These are phyloP conservation scores for Philaethria dido DNA, from an alignment of 2,888 invertebrate species.

Conservation along the genomic window DNA sequence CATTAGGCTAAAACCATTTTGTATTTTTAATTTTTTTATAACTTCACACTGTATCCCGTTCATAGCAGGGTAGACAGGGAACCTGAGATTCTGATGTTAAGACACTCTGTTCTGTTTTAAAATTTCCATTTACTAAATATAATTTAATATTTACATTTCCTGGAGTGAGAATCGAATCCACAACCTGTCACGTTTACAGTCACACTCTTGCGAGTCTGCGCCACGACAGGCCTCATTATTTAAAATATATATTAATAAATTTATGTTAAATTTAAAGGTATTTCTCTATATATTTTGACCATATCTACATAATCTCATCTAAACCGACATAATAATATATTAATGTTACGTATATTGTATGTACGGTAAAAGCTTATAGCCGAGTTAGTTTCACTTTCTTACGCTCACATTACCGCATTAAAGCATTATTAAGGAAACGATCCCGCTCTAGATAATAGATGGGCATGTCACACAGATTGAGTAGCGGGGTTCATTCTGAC, in stretches of 20 bases:
- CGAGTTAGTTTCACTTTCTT: constrained; percentile 39
- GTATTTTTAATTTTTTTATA: too few relatives aligned
- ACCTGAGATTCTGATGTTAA: too few relatives aligned
- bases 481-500: constrained; percentile 50
- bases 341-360: constrained; percentile 3
- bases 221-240: too few relatives aligned
- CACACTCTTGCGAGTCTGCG: too few relatives aligned
- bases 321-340: constrained; percentile 1
- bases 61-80: too few relatives aligned
- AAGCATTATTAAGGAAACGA: constrained; percentile 44
- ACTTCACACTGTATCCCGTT: too few relatives aligned
- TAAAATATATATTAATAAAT: too few relatives aligned
- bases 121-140: too few relatives aligned
- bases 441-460: constrained; percentile 45
- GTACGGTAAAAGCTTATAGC: constrained; percentile 19
- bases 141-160: too few relatives aligned
- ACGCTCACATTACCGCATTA: constrained; percentile 36
- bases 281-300: neutral
- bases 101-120: too few relatives aligned
- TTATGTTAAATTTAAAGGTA: neutral
- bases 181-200: too few relatives aligned
- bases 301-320: constrained; percentile 10
- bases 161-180: too few relatives aligned
- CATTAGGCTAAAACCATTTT: neutral
- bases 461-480: constrained; percentile 54